These are phyloP conservation scores for Tonatia bakeri DNA, from an alignment of 2,113 vertebrate species.

Conservation along the genomic window DNA sequence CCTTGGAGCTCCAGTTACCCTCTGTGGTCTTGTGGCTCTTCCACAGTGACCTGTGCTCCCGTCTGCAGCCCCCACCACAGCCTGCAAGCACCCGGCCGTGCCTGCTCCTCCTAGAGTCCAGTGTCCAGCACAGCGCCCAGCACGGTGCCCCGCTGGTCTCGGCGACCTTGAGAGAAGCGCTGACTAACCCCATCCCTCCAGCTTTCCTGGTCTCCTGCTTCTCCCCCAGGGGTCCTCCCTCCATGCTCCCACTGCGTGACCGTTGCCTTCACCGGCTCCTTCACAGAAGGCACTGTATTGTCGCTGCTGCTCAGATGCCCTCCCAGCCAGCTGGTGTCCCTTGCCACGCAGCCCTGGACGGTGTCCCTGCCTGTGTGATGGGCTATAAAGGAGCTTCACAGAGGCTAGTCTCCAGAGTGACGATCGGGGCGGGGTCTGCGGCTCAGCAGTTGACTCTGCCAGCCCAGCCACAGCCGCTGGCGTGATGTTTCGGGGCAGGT, in stretches of 20 bases:
- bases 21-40: not conserved
- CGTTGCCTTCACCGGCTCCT: not conserved
- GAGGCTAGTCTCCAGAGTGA: not conserved
- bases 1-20: not conserved
- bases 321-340: not conserved
- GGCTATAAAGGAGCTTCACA: not conserved
- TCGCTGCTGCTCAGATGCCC: not conserved
- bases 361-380: constrained; percentile 22
- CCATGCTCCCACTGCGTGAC: not conserved
- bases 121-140: not conserved
- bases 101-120: not conserved
- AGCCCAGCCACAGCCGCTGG: not conserved
- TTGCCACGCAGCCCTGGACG: not conserved
- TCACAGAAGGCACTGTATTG: not conserved
- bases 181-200: not conserved
- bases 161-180: not conserved
- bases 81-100: not conserved
- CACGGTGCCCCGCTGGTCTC: not conserved
- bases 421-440: not conserved
- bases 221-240: not conserved
- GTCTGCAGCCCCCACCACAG: not conserved
- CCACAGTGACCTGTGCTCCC: too few relatives aligned
- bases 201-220: not conserved
- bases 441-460: not conserved
- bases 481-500: too few relatives aligned